Percentiles rank a stretch among this genome's conserved stretches.
phyloP scores from a whole-genome alignment of 1,140 invertebrate species.

The Steinernema khuongi region DNA sequence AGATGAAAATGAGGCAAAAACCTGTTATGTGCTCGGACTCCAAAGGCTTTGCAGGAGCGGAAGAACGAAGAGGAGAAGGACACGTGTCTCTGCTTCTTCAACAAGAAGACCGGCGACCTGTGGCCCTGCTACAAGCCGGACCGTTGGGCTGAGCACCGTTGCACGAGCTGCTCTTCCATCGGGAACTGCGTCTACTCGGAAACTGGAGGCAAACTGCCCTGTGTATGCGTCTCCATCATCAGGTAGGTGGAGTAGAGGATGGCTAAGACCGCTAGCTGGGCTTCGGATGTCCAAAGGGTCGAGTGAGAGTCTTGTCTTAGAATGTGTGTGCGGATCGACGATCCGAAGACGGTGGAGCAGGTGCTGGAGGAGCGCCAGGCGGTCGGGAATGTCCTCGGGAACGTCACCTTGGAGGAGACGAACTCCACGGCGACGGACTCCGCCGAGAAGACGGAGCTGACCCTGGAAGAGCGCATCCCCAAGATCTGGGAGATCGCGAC shows the following conservation, averaged over 20 bases:
- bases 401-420: slow-evolving; percentile 16
- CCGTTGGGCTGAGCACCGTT: slow-evolving; percentile 46
- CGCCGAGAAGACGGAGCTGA: slow-evolving; percentile 10
- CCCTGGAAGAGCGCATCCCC: slow-evolving; percentile 40
- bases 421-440: slow-evolving; percentile 19
- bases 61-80: slow-evolving; percentile 10
- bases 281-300: neutral
- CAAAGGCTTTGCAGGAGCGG: neutral
- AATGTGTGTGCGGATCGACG: slow-evolving; percentile 56
- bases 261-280: neutral
- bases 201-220: slow-evolving; percentile 40
- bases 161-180: slow-evolving; percentile 41
- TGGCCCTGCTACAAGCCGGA: slow-evolving; percentile 52
- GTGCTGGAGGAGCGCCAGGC: too few species aligned
- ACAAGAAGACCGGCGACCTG: slow-evolving; percentile 51
- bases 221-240: slow-evolving; percentile 50
- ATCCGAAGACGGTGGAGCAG: slow-evolving; percentile 20
- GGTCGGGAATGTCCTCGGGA: too few species aligned
- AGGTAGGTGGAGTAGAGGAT: slow-evolving; percentile 22
- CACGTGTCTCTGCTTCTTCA: slow-evolving; percentile 55
- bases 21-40: too few species aligned
- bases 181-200: slow-evolving; percentile 49
- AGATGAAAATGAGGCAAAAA: too few species aligned
- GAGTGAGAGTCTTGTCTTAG: slow-evolving; percentile 29
- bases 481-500: slow-evolving; percentile 54